phyloP scores from a whole-genome alignment of 2,797 vertebrate species.

The Crax fasciolata region DNA sequence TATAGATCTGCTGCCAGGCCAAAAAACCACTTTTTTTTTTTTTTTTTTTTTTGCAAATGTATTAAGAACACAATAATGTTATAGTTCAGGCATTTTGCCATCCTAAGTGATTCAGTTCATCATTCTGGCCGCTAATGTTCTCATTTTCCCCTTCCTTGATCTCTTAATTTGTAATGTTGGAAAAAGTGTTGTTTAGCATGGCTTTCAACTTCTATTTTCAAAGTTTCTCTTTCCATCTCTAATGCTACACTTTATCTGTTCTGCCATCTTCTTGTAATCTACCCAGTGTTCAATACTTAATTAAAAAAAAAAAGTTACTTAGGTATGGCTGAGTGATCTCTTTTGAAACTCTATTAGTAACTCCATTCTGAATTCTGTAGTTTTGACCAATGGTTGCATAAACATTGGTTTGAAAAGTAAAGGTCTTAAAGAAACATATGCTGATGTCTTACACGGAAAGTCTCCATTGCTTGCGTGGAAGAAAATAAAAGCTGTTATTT shows the following conservation, averaged over 20 bases:
- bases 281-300: constrained; percentile 53
- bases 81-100: constrained; percentile 29
- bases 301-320: constrained; percentile 46
- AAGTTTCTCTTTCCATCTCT: constrained; percentile 51
- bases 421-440: constrained; percentile 25
- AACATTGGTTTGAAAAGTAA: constrained; percentile 42
- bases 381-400: constrained; percentile 44
- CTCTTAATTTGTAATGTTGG: constrained; percentile 39
- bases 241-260: constrained; percentile 38
- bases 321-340: constrained; percentile 9
- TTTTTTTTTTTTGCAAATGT: neutral
- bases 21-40: neutral
- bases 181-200: constrained; percentile 24
- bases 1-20: neutral
- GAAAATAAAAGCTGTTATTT: neutral
- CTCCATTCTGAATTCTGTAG: constrained; percentile 41
- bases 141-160: constrained; percentile 53
- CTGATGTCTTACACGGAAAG: neutral
- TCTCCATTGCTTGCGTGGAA: neutral
- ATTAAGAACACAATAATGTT: constrained; percentile 30
- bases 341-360: constrained; percentile 49
- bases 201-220: constrained; percentile 51
- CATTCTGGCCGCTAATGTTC: constrained; percentile 31
- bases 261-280: constrained; percentile 50
- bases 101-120: constrained; percentile 53